Evolutionary conservation across 2,888 invertebrate species (phyloP), one percentile per base, ranked within the genome.

Genomic region (Parnassius smintheus): DNA sequence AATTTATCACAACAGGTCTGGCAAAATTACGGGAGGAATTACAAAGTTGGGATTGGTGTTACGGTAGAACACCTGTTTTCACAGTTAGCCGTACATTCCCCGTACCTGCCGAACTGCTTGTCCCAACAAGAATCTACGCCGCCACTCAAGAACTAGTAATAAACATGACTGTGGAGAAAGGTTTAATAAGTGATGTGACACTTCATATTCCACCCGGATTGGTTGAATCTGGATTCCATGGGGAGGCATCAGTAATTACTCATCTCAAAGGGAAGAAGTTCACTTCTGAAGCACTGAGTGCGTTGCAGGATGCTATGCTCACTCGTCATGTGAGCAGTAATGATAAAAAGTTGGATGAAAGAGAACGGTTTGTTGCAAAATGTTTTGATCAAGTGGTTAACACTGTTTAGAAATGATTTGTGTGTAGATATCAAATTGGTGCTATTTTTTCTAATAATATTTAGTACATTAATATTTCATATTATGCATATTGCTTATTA

Each of bases 31-130:
- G 93, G 62, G 92, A 93, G 49, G 94, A 95, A 66, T 94, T 97
- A 58, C 84, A 92, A 68, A 95, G 95, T 41, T 98, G 98, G 97
- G 95, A 97, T 64, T 98, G 98, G 98, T 94, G 95, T 67, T 96
- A 93, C 81, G 98, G 98, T 1, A 95, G 94, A 80, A 97, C 98
- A 0, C 98, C 98, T 0, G 94, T 94, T 69, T 98, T 98, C 83
- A 93, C 93, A 0, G 95, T 97, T 18, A 93, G 93, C 65, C 93
- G 94, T 46, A 85, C 93, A 0, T 93, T 95, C 78, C 92, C 93
- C 7, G 92, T 95, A 2, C 94, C 94, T 0, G 78, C 83, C 0
- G 90, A 88, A 65, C 77, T 93, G n/a, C 81, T 93, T 12, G 85
- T 86, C 1, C 88, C 84, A 2, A 82, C 82, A 70, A 89, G 77